These are phyloP conservation scores for Plecturocebus donacophilus DNA, from an alignment of 2,113 vertebrate species.

Conservation along the genomic window DNA sequence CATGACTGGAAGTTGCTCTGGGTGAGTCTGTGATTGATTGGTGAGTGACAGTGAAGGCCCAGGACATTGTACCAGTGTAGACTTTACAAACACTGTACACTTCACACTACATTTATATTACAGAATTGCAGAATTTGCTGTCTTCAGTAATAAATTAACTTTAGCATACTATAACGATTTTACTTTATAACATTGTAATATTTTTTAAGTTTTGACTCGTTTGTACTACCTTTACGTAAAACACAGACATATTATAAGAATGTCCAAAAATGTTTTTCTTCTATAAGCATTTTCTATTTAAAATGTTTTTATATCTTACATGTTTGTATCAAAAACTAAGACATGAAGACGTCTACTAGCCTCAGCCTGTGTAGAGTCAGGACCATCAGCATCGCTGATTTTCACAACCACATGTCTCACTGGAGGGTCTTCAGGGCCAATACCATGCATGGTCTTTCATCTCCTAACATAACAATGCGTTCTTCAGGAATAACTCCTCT, in stretches of 20 bases:
- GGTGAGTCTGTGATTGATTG: background rate
- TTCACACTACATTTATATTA: background rate
- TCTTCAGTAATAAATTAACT: background rate
- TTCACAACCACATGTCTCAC: background rate
- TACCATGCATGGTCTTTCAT: background rate
- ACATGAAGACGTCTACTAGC: background rate
- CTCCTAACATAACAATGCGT: background rate
- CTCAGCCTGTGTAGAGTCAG: background rate
- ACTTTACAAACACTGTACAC: background rate
- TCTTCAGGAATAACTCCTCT: background rate
- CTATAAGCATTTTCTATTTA: background rate
- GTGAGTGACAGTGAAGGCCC: background rate
- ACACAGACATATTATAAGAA: background rate
- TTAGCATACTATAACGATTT: background rate
- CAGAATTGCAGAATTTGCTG: background rate
- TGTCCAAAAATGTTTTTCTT: background rate
- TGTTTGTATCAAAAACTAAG: background rate
- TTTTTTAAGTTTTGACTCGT: background rate
- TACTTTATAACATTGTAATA: background rate
- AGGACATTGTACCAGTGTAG: background rate
- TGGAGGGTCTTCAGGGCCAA: background rate
- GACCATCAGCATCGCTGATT: background rate
- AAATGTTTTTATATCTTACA: background rate
- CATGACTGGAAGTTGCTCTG: background rate
- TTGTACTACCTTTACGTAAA: background rate